phyloP scores from a whole-genome alignment of 2,888 invertebrate genomes.

The Altica lythri region DNA sequence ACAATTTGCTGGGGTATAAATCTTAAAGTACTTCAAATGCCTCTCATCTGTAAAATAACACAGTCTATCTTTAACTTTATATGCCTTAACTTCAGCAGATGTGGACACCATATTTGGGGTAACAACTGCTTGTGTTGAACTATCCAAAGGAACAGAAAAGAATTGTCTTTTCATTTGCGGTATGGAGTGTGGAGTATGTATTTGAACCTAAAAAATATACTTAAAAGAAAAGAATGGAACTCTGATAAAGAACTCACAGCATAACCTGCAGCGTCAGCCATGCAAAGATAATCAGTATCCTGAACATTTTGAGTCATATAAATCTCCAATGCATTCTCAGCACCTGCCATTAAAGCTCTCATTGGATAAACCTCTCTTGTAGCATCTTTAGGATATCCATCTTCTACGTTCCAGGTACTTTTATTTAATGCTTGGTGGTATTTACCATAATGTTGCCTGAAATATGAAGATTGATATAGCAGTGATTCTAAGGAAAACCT shows the following conservation, averaged over 20 bases:
- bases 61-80: conserved; percentile 65
- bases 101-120: conserved; percentile 74
- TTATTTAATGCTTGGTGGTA: conserved; percentile 31
- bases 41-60: conserved; percentile 71
- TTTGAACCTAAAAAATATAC: conserved; percentile 57
- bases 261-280: conserved; percentile 36
- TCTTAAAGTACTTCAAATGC: conserved; percentile 65
- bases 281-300: conserved; percentile 39
- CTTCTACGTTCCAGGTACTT: conserved; percentile 63
- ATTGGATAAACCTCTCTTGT: conserved; percentile 65
- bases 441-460: conserved; percentile 33
- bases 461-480: conserved; percentile 26
- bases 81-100: conserved; percentile 65
- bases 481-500: neutral
- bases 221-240: too few species aligned
- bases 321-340: conserved; percentile 51
- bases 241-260: conserved; percentile 25
- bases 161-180: conserved; percentile 69
- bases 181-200: conserved; percentile 70
- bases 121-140: conserved; percentile 69
- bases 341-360: conserved; percentile 66
- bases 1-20: conserved; percentile 73
- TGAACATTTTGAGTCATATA: conserved; percentile 27
- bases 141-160: conserved; percentile 68
- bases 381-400: conserved; percentile 62